phyloP scores from a whole-genome alignment of 2,113 vertebrate species.

The Brevimyrus niger region DNA sequence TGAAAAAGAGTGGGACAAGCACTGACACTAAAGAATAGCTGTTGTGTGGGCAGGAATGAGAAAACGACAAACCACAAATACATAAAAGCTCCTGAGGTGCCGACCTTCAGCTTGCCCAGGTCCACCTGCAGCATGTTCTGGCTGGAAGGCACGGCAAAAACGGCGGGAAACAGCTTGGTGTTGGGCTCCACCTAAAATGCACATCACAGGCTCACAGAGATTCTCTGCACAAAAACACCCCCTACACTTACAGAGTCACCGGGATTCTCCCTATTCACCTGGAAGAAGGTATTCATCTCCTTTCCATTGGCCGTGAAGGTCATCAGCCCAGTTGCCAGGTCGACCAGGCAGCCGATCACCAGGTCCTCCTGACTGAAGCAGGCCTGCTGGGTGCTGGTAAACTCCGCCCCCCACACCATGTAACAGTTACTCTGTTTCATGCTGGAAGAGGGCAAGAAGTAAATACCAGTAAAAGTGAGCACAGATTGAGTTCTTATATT shows the following conservation, averaged over 20 bases:
- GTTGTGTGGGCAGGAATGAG: neutral
- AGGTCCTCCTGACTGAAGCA: slow-evolving; percentile 82
- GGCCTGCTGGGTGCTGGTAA: slow-evolving; percentile 72
- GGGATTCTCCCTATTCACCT: slow-evolving; percentile 54
- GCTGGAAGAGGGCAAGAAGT: slow-evolving; percentile 42
- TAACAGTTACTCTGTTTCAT: slow-evolving; percentile 92
- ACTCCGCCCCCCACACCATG: slow-evolving; percentile 92
- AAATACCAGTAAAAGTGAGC: neutral
- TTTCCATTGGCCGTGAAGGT: slow-evolving; percentile 89
- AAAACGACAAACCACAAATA: neutral
- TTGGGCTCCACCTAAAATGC: slow-evolving; percentile 82
- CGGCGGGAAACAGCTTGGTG: slow-evolving; percentile 86
- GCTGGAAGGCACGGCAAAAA: slow-evolving; percentile 73
- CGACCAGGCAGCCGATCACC: slow-evolving; percentile 84
- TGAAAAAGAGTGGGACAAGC: neutral
- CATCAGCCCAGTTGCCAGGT: slow-evolving; percentile 88
- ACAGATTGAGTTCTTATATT: neutral
- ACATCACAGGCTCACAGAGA: neutral
- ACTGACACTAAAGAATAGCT: neutral
- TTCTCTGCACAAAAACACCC: neutral
- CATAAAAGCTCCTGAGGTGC: neutral
- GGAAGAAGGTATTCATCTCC: slow-evolving; percentile 91
- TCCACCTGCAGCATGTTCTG: slow-evolving; percentile 88
- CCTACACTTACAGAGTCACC: neutral
- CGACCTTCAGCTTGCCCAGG: slow-evolving; percentile 87